phyloP scores from a whole-genome alignment of 2,888 invertebrate species.

The Mechanitis messenoides region DNA sequence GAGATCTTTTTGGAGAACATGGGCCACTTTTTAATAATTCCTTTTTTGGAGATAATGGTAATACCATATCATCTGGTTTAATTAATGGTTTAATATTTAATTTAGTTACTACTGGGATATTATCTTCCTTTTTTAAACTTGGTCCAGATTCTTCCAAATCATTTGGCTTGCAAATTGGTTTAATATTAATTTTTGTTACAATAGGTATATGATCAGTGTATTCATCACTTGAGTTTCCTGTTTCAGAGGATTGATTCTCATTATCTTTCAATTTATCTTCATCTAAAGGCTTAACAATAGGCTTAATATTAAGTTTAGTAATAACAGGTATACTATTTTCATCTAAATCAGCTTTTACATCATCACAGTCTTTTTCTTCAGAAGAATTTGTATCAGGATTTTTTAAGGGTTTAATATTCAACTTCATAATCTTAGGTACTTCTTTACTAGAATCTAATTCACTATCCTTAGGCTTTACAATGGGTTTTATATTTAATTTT shows the following conservation, averaged over 20 bases:
- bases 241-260: conserved; percentile 68
- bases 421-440: conserved; percentile 72
- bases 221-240: conserved; percentile 69
- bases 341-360: conserved; percentile 55
- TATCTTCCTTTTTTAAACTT: conserved; percentile 44
- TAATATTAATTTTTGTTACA: conserved; percentile 76
- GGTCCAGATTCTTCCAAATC: conserved; percentile 45
- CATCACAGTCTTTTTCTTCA: conserved; percentile 69
- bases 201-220: conserved; percentile 66
- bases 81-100: conserved; percentile 63
- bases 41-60: conserved; percentile 60
- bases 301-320: conserved; percentile 75
- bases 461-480: conserved; percentile 68
- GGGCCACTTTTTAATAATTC: conserved; percentile 45
- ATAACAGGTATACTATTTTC: conserved; percentile 68
- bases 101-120: conserved; percentile 62
- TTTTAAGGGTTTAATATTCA: conserved; percentile 75
- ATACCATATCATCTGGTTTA: conserved; percentile 54
- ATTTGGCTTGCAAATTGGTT: conserved; percentile 69
- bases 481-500: conserved; percentile 75
- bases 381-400: conserved; percentile 62
- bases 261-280: conserved; percentile 59
- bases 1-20: conserved; percentile 42
- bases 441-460: conserved; percentile 65
- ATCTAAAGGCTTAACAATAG: conserved; percentile 70